Evolutionary conservation across 2,113 vertebrate genomes (phyloP).

Genomic region (Cryptotis parvus): DNA sequence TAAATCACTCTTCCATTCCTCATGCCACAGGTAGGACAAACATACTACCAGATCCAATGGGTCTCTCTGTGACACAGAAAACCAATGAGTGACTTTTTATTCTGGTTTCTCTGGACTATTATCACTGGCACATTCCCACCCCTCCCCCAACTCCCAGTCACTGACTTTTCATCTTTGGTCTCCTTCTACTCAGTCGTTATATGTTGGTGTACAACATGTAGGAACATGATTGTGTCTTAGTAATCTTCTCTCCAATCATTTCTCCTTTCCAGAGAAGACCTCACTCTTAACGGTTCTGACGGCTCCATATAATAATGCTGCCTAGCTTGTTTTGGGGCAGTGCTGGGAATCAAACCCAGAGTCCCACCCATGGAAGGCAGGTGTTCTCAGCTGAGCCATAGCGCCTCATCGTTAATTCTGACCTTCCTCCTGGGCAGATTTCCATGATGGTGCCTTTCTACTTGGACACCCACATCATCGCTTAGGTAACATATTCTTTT

Average conservation of each 20-base stretch:
- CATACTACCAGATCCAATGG: not conserved
- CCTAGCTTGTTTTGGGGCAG: not conserved
- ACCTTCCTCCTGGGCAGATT: not conserved
- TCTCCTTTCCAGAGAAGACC: not conserved
- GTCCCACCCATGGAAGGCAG: too few species aligned
- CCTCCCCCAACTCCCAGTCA: not conserved
- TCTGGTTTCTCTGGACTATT: not conserved
- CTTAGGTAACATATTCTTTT: too few species aligned
- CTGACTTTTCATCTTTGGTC: not conserved
- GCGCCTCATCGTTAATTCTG: not conserved
- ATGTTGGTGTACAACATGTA: not conserved
- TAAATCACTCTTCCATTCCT: not conserved
- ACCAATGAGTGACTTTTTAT: not conserved
- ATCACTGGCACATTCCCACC: not conserved
- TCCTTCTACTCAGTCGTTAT: not conserved
- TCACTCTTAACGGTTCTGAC: not conserved
- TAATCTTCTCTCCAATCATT: not conserved
- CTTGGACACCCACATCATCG: not conserved
- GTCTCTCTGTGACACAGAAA: not conserved
- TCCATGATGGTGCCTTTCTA: not conserved
- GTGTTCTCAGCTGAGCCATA: not conserved
- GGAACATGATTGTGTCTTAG: not conserved
- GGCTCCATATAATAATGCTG: not conserved
- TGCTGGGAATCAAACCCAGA: too few species aligned
- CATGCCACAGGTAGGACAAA: not conserved